phyloP scores from a whole-genome alignment of 2,113 vertebrate genomes.

The Prunella fulvescens region DNA sequence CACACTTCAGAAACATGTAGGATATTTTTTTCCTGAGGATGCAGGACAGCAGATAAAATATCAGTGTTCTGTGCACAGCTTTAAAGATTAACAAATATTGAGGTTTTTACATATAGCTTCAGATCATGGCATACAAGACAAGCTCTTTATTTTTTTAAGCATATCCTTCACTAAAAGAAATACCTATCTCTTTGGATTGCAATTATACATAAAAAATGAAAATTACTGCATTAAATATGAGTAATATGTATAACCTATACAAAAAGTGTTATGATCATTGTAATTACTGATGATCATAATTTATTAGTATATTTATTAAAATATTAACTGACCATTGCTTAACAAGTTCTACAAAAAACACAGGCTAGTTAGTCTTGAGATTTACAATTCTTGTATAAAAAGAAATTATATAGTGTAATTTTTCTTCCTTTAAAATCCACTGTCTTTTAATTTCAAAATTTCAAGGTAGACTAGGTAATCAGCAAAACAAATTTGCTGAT shows the following conservation, averaged over 20 bases:
- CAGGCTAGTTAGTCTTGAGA: not conserved
- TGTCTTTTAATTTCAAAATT: not conserved
- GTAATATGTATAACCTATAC: not conserved
- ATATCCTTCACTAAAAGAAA: not conserved
- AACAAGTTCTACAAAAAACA: not conserved
- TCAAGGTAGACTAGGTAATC: not conserved
- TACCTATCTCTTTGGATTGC: not conserved
- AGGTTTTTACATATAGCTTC: not conserved
- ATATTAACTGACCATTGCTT: conserved; percentile 13
- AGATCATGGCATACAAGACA: not conserved
- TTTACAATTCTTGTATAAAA: not conserved
- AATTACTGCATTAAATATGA: conserved; percentile 20
- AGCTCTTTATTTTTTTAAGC: not conserved
- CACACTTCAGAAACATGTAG: conserved; percentile 19
- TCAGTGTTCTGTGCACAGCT: not conserved
- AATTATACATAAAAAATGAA: conserved; percentile 13
- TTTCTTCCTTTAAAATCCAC: not conserved
- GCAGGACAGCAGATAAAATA: conserved; percentile 29
- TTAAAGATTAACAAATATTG: conserved; percentile 37
- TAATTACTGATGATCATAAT: not conserved
- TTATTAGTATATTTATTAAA: conserved; percentile 22
- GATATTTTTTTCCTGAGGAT: not conserved
- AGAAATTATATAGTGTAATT: not conserved
- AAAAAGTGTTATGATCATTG: conserved; percentile 22
- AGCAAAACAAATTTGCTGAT: not conserved